A percentile compares a stretch with the other conserved stretches of the same genome.
These are phyloP conservation scores for Macrobrachium rosenbergii DNA, from an alignment of 1,140 invertebrate genomes.

Conservation along the genomic window DNA sequence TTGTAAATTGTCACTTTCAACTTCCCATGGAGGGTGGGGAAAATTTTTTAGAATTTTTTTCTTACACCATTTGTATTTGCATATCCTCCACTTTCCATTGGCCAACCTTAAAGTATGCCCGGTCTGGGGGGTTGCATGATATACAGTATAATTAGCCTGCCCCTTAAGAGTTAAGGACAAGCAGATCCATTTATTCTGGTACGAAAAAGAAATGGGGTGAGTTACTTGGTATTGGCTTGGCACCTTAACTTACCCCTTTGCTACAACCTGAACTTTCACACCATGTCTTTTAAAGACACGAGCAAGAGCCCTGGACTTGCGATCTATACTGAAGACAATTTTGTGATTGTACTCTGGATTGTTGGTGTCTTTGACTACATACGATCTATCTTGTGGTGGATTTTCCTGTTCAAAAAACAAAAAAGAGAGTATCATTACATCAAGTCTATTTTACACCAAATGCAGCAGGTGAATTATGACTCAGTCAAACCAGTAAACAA, in stretches of 20 bases:
- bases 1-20: no score
- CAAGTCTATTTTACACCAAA: conserved; percentile 13
- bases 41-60: no score
- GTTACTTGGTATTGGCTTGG: no score
- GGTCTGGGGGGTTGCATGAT: no score
- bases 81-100: no score
- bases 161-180: no score
- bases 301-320: conserved; percentile 83
- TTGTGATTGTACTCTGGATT: conserved; percentile 90
- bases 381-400: conserved; percentile 82
- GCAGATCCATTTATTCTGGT: background rate
- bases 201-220: background rate
- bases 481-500: no score
- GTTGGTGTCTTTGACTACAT: conserved; percentile 84
- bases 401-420: conserved; percentile 77
- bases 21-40: no score
- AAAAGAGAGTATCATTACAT: conserved; percentile 39
- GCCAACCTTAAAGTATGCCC: no score
- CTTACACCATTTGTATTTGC: no score
- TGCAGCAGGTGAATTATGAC: background rate
- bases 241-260: conserved; percentile 85
- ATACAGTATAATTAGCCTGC: no score
- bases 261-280: conserved; percentile 92
- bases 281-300: conserved; percentile 89
- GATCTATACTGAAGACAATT: conserved; percentile 84